Conservation (phyloP, 2,888 invertebrate genomes). For the Nemapogon koenigi region DNA sequence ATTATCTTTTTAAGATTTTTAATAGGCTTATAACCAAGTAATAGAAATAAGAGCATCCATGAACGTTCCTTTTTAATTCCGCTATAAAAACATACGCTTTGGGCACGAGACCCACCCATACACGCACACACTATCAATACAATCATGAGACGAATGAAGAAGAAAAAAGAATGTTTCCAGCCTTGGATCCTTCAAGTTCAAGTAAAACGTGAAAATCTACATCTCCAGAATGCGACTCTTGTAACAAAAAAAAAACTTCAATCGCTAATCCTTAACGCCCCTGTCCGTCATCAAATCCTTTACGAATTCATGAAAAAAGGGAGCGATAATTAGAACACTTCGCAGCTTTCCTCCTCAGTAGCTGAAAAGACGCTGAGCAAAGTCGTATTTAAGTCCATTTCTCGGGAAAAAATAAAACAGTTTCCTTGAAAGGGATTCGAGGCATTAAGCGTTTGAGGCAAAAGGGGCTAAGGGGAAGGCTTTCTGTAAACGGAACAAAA, state of each 20-base stretch:
- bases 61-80: too few relatives aligned
- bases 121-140: too few relatives aligned
- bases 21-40: too few relatives aligned
- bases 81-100: too few relatives aligned
- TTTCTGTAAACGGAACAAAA: constrained; percentile 61
- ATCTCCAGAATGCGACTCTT: not conserved
- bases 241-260: not conserved
- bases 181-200: too few relatives aligned
- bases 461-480: constrained; percentile 52
- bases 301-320: constrained; percentile 21
- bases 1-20: too few relatives aligned
- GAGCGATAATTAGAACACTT: constrained; percentile 56
- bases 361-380: constrained; percentile 53
- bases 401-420: constrained; percentile 47
- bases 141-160: too few relatives aligned
- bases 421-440: constrained; percentile 52
- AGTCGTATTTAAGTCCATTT: constrained; percentile 58
- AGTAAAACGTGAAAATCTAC: not conserved
- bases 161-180: too few relatives aligned
- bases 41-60: too few relatives aligned
- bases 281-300: constrained; percentile 16
- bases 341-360: constrained; percentile 49
- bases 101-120: too few relatives aligned
- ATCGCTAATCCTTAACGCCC: not conserved
- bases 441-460: constrained; percentile 30